A percentile compares a stretch with the other conserved stretches of the same genome.
Conservation (phyloP, 2,888 invertebrate species). For the Monopis laevigella region DNA sequence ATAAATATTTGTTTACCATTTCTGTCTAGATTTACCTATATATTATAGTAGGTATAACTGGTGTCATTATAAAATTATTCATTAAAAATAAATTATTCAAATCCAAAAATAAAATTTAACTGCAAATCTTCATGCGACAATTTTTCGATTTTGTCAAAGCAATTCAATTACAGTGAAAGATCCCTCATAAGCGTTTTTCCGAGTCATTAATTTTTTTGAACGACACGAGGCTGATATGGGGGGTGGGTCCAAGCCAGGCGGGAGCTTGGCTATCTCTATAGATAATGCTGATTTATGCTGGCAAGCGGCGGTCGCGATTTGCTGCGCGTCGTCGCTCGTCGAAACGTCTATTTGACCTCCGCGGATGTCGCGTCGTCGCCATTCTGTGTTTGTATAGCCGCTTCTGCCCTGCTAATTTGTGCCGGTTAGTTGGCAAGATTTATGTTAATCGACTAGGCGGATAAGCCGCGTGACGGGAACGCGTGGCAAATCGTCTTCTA, state of each 20-base stretch:
- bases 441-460: slow-evolving; percentile 64
- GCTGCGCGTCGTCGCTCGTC: slow-evolving; percentile 44
- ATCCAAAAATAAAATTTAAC: no score
- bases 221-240: slow-evolving; percentile 62
- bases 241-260: slow-evolving; percentile 38
- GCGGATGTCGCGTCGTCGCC: slow-evolving; percentile 34
- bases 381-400: slow-evolving; percentile 43
- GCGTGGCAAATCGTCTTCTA: slow-evolving; percentile 61
- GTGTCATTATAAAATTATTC: no score
- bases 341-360: background rate
- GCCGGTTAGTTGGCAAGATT: slow-evolving; percentile 65
- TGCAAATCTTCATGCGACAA: slow-evolving; percentile 38
- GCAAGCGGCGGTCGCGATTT: slow-evolving; percentile 59
- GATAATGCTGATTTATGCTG: slow-evolving; percentile 68
- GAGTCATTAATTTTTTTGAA: slow-evolving; percentile 68
- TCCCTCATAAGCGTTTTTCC: slow-evolving; percentile 69
- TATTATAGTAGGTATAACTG: no score
- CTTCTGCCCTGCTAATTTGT: slow-evolving; percentile 47
- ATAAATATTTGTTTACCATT: no score
- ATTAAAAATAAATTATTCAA: no score
- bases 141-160: slow-evolving; percentile 55
- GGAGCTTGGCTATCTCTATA: slow-evolving; percentile 61
- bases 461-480: slow-evolving; percentile 59
- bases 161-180: slow-evolving; percentile 68
- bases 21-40: no score